Evolutionary conservation across 2,888 invertebrate genomes (phyloP).

Genomic region (Monochamus alternatus): DNA sequence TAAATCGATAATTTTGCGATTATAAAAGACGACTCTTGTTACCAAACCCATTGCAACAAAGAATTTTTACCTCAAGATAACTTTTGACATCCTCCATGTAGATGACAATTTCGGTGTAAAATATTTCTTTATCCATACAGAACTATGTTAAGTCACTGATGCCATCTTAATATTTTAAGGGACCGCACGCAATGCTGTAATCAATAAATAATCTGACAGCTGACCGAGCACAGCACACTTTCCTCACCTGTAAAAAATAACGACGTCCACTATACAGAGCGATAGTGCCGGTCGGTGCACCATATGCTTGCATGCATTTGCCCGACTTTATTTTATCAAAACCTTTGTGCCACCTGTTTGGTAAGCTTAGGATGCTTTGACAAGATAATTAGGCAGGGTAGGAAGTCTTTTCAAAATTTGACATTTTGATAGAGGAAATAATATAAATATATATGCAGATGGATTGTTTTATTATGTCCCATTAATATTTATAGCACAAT

Average conservation of each 20-base stretch:
- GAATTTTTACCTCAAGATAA: too few relatives aligned
- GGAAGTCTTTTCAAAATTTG: too few relatives aligned
- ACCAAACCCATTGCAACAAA: too few relatives aligned
- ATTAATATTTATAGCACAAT: too few relatives aligned
- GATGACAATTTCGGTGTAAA: background rate
- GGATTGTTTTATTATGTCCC: too few relatives aligned
- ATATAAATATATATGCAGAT: too few relatives aligned
- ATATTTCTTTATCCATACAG: background rate
- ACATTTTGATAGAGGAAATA: too few relatives aligned
- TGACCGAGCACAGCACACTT: constrained; percentile 12
- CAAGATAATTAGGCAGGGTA: too few relatives aligned
- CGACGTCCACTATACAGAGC: background rate
- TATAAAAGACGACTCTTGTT: too few relatives aligned
- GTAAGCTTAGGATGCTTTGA: too few relatives aligned
- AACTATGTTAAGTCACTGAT: constrained; percentile 12
- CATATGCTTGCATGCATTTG: background rate
- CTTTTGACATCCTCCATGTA: constrained; percentile 24
- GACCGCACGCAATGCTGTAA: constrained; percentile 12
- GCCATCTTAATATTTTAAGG: constrained; percentile 2
- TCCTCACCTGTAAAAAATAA: background rate
- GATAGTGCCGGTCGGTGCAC: constrained; percentile 3
- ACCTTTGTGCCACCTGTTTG: background rate
- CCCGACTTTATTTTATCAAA: background rate
- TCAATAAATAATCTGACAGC: constrained; percentile 13
- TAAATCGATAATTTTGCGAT: too few relatives aligned